A percentile compares a stretch with the other conserved stretches of the same genome.
phyloP scores from a whole-genome alignment of 1,140 invertebrate genomes.

The Apis dorsata region DNA sequence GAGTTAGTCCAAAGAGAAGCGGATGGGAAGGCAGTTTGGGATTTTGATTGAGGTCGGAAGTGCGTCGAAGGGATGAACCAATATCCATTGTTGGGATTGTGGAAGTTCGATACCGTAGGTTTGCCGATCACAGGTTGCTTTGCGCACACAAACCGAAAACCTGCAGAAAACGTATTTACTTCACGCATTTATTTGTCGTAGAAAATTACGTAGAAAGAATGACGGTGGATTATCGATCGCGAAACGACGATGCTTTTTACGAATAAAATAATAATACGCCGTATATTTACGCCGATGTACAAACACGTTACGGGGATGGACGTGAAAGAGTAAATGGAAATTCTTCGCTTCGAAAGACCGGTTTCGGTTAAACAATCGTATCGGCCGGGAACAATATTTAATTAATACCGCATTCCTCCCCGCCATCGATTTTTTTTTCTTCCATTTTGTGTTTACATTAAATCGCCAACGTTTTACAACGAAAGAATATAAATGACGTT shows the following conservation, averaged over 20 bases:
- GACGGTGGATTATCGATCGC: slow-evolving; percentile 18
- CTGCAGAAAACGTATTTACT: background rate
- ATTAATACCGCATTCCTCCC: background rate
- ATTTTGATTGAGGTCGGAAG: slow-evolving; percentile 55
- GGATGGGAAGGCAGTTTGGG: slow-evolving; percentile 49
- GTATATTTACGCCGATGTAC: background rate
- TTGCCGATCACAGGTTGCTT: slow-evolving; percentile 44
- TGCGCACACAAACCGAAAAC: background rate
- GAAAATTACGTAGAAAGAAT: slow-evolving; percentile 25
- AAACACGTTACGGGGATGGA: background rate
- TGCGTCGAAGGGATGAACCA: slow-evolving; percentile 54
- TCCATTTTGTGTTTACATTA: background rate
- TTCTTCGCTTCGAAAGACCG: slow-evolving; percentile 8
- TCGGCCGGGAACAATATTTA: slow-evolving; percentile 1
- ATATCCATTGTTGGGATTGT: slow-evolving; percentile 51
- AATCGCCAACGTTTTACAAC: background rate
- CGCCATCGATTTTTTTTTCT: background rate
- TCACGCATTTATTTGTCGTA: slow-evolving; percentile 41
- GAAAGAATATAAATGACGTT: background rate
- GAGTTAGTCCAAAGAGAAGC: slow-evolving; percentile 31
- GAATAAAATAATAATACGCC: slow-evolving; percentile 28
- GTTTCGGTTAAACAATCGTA: slow-evolving; percentile 3
- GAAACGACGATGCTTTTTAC: background rate
- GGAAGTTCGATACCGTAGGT: slow-evolving; percentile 19
- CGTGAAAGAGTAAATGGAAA: slow-evolving; percentile 8